These are phyloP conservation scores for Camarhynchus parvulus DNA, from an alignment of 2,113 vertebrate genomes.

Conservation along the genomic window DNA sequence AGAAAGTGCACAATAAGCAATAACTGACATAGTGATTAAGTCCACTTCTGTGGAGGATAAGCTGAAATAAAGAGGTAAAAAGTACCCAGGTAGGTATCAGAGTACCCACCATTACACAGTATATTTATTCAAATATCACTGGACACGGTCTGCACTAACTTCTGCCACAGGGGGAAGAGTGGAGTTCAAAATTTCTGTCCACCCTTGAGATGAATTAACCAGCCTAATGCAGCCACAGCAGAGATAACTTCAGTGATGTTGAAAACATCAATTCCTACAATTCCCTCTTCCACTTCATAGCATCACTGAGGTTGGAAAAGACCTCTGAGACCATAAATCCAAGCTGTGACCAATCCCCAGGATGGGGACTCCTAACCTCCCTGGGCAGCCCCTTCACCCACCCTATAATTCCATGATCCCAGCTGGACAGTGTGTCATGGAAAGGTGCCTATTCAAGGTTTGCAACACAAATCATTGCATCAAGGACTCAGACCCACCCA, in stretches of 20 bases:
- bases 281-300: not conserved
- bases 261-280: not conserved
- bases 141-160: not conserved
- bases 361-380: not conserved
- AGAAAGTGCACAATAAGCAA: not conserved
- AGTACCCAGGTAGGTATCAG: not conserved
- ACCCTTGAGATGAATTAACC: not conserved
- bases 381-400: not conserved
- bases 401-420: not conserved
- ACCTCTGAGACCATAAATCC: not conserved
- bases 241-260: not conserved
- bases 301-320: not conserved
- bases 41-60: not conserved
- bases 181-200: not conserved
- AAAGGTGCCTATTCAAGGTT: not conserved
- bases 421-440: fast-evolving
- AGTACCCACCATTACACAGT: fast-evolving
- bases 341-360: not conserved
- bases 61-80: not conserved
- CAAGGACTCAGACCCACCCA: not conserved
- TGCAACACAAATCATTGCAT: not conserved
- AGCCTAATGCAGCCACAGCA: fast-evolving
- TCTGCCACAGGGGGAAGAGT: not conserved
- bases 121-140: not conserved
- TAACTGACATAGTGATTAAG: not conserved